Evolutionary conservation across 2,113 vertebrate genomes (phyloP).

Genomic region (Gadus chalcogrammus): DNA sequence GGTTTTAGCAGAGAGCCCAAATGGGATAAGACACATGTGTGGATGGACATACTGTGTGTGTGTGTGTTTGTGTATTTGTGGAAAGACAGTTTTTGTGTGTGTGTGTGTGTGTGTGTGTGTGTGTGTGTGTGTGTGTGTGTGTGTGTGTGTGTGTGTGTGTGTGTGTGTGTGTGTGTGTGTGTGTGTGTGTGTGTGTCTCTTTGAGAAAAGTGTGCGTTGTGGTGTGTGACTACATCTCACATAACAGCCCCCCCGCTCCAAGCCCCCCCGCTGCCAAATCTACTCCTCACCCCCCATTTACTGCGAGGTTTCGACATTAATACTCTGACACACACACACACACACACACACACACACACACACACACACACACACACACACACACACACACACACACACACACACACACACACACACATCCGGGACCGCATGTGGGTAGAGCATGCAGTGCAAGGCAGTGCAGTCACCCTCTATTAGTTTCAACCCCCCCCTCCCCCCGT

Average conservation of each 20-base stretch:
- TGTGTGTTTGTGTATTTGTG: neutral
- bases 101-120: neutral
- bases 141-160: neutral
- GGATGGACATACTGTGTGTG: no score
- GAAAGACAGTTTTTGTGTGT: neutral
- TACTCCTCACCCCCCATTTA: slow-evolving; percentile 46
- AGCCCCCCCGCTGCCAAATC: slow-evolving; percentile 49
- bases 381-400: slow-evolving; percentile 11
- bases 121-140: no score
- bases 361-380: slow-evolving; percentile 15
- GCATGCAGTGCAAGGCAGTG: slow-evolving; percentile 4
- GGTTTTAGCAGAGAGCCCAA: slow-evolving; percentile 25
- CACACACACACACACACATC: slow-evolving; percentile 13
- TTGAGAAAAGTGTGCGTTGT: neutral
- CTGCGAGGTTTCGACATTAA: neutral
- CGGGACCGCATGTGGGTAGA: slow-evolving; percentile 1
- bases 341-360: slow-evolving; percentile 12
- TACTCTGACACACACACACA: slow-evolving; percentile 12
- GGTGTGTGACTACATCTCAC: neutral
- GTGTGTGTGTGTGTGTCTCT: no score
- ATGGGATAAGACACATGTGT: slow-evolving; percentile 19
- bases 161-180: no score
- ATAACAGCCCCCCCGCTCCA: slow-evolving; percentile 25
- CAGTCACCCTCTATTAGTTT: slow-evolving; percentile 55
- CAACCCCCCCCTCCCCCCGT: slow-evolving; percentile 21